Percentiles rank a stretch among this genome's conserved stretches.
Conservation (phyloP, 2,797 vertebrate genomes). For the Schizothorax lantsangensis region DNA sequence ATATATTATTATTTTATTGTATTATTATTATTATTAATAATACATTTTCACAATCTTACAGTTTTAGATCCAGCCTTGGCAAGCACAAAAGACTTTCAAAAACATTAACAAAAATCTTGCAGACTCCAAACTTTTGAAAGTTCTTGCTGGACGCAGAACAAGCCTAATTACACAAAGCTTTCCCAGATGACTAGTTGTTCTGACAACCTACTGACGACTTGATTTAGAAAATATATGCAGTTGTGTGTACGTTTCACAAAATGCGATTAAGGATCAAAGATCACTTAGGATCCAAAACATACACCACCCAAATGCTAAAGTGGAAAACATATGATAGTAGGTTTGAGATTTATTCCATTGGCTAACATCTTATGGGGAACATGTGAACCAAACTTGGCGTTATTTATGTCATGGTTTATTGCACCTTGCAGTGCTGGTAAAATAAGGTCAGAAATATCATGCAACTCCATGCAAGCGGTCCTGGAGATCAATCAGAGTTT, state of each 20-base stretch:
- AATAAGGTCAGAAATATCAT: slow-evolving; percentile 43
- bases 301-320: not conserved
- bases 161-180: slow-evolving; percentile 2
- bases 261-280: slow-evolving; percentile 18
- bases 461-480: slow-evolving; percentile 40
- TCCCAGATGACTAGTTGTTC: not conserved
- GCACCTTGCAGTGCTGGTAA: slow-evolving; percentile 18
- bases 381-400: not conserved
- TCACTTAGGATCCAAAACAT: not conserved
- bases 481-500: slow-evolving; percentile 47
- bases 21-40: not conserved
- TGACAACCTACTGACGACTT: not conserved
- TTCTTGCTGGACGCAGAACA: not conserved
- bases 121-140: not conserved
- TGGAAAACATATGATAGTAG: slow-evolving; percentile 4
- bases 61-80: not conserved
- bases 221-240: not conserved
- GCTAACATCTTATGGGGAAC: not conserved
- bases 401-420: slow-evolving; percentile 4
- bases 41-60: not conserved
- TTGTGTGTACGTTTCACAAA: slow-evolving; percentile 1
- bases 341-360: not conserved
- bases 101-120: not conserved
- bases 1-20: not conserved
- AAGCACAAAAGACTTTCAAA: not conserved